Evolutionary conservation across 2,888 invertebrate genomes (phyloP), one percentile per base, ranked within the genome.

Genomic region (Drosophila subsilvestris): DNA sequence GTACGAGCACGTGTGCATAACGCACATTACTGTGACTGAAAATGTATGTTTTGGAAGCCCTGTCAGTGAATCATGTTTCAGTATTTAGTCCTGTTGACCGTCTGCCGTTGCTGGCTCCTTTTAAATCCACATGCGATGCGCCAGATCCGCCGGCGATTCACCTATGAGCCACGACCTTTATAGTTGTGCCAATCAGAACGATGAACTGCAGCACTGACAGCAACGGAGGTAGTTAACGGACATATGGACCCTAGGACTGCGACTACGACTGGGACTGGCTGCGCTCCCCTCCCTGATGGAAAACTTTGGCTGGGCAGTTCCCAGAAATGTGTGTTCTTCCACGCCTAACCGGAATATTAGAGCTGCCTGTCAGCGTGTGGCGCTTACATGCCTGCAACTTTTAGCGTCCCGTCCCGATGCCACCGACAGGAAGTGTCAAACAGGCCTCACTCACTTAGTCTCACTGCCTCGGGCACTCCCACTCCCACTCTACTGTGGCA

Each of bases 401-500:
- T 78, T 48, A 32, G 60, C 56, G 60, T 43, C 57, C 78, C 78
- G 62, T 27, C 9, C n/a, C 37, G 37, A 37, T 60, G 67, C 62
- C 47, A 83, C 45, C 63, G 76, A 81, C 82, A 80, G 80, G 85
- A 85, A 72, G 74, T 80, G 86, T 81, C 82, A 74, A 81, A 70
- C 76, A 62, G 75, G 75, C 74, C 66, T 55, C 58, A 63, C 42
- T 50, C 57, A 57, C 48, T 48, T 17, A 48, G 37, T 22, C 37
- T 55, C 54, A 60, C 43, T 49, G 43, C 22, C 29, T 17, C 17
- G 14, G 27, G 48, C 48, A 43, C 12, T 53, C 25, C 27, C n/a
- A n/a, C n/a, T n/a, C n/a, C n/a, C 47, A 14, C 25, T 37, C 27
- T 37, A 27, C 37, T 37, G 10, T 32, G 51, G n/a, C 61, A 25